phyloP scores from a whole-genome alignment of 1,140 invertebrate species.

The Ostrea denselamellosa region DNA sequence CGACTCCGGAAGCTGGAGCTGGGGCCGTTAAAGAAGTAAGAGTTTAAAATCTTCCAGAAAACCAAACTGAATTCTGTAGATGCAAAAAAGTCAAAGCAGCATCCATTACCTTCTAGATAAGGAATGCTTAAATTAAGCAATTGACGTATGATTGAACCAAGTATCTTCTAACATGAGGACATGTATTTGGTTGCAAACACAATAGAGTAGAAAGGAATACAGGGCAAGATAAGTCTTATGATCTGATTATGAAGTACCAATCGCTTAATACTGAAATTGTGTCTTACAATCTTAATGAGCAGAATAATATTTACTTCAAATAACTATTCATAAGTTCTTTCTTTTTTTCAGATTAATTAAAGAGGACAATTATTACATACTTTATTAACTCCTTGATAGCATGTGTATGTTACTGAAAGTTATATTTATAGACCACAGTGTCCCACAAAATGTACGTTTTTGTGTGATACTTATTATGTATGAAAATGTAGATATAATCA shows the following conservation, averaged over 20 bases:
- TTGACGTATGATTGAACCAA: too few relatives aligned
- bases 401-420: not conserved
- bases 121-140: too few relatives aligned
- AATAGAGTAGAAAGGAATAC: too few relatives aligned
- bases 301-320: not conserved
- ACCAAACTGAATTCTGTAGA: not conserved
- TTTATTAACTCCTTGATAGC: too few relatives aligned
- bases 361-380: not conserved
- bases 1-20: not conserved
- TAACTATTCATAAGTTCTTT: not conserved
- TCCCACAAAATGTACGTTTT: not conserved
- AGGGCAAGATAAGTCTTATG: too few relatives aligned
- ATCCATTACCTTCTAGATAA: not conserved
- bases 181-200: too few relatives aligned
- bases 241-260: too few relatives aligned
- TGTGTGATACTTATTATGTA: not conserved
- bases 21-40: not conserved
- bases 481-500: not conserved
- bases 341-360: not conserved
- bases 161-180: too few relatives aligned
- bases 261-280: not conserved
- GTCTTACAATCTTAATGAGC: too few relatives aligned
- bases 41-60: not conserved
- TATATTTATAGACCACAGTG: not conserved
- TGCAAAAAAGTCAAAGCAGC: not conserved